Evolutionary conservation across 2,113 vertebrate species (phyloP).

Genomic region (Haemorhous mexicanus): DNA sequence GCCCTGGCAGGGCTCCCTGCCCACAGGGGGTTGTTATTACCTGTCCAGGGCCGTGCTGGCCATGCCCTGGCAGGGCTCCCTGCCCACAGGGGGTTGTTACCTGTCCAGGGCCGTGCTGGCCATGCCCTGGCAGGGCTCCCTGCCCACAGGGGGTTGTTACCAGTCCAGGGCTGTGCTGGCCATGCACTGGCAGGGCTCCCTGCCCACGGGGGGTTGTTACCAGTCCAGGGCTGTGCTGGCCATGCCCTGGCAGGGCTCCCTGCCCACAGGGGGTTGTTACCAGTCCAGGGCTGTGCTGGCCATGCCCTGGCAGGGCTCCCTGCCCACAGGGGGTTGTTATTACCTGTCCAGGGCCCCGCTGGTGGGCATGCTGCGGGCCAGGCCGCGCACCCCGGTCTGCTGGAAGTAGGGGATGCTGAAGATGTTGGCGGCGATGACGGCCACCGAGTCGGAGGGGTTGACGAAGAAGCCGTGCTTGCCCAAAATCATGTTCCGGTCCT

Average conservation of each 20-base stretch:
- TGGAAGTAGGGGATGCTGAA: slow-evolving; percentile 94
- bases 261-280: slow-evolving; percentile 5
- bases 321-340: no score
- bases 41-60: no score
- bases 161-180: no score
- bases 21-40: background rate
- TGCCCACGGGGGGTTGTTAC: slow-evolving; percentile 59
- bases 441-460: slow-evolving; percentile 96
- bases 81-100: slow-evolving; percentile 51
- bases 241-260: no score
- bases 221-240: slow-evolving; percentile 74
- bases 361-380: slow-evolving; percentile 98
- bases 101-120: slow-evolving; percentile 93
- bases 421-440: slow-evolving; percentile 95
- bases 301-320: no score
- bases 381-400: slow-evolving; percentile 90
- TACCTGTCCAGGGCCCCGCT: slow-evolving; percentile 95
- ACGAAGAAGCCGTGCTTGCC: slow-evolving; percentile 97
- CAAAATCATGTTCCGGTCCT: slow-evolving; percentile 99
- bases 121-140: background rate
- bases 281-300: no score
- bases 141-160: background rate
- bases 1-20: background rate
- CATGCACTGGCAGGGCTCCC: no score
- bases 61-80: no score